Evolutionary conservation across 2,888 invertebrate species (phyloP).

Genomic region (Tenodera sinensis): DNA sequence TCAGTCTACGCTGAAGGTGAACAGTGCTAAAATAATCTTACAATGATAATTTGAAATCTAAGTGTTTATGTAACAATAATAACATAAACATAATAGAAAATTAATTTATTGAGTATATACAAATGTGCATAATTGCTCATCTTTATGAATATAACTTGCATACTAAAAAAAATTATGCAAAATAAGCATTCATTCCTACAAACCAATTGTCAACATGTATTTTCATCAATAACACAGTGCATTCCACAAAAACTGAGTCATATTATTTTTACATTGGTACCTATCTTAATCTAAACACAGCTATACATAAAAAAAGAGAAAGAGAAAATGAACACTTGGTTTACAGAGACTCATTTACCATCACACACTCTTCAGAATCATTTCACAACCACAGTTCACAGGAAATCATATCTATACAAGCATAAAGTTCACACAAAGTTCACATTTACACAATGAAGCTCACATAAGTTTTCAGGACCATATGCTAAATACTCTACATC

Average conservation of each 20-base stretch:
- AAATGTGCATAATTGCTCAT: not conserved
- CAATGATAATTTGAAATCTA: not conserved
- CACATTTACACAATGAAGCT: not conserved
- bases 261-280: not conserved
- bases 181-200: not conserved
- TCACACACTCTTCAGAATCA: not conserved
- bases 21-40: not conserved
- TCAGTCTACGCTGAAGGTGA: not conserved
- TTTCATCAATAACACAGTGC: not conserved
- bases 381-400: constrained; percentile 4
- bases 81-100: constrained; percentile 2
- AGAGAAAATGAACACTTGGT: not conserved
- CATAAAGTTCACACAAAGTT: not conserved
- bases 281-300: not conserved
- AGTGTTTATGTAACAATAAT: not conserved
- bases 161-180: not conserved
- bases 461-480: not conserved
- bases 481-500: not conserved
- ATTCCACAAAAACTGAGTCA: not conserved
- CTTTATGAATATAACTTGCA: not conserved
- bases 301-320: not conserved
- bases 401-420: not conserved
- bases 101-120: constrained; percentile 16
- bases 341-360: not conserved
- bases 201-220: not conserved